Conservation (phyloP, 2,888 invertebrate genomes). For the Thyatira batis region DNA sequence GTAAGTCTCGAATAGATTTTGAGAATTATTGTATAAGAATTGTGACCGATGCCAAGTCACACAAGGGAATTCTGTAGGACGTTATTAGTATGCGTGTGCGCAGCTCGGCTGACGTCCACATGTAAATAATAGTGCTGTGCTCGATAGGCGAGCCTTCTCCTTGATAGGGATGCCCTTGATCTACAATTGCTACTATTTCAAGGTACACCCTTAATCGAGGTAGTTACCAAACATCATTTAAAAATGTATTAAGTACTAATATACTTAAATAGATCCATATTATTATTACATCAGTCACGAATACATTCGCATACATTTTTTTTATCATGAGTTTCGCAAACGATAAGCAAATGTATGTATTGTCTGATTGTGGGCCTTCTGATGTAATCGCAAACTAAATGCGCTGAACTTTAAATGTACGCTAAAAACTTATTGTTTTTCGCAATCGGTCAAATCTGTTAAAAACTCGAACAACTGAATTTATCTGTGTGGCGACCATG, state of each 20-base stretch:
- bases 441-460: slow-evolving; percentile 41
- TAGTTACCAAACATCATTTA: too few relatives aligned
- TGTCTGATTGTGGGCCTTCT: neutral
- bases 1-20: neutral
- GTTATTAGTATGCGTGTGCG: slow-evolving; percentile 55
- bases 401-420: slow-evolving; percentile 19
- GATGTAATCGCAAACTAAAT: slow-evolving; percentile 6
- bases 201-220: neutral
- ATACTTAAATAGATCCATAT: too few relatives aligned
- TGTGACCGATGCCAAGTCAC: slow-evolving; percentile 46
- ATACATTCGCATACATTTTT: neutral
- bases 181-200: slow-evolving; percentile 33
- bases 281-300: too few relatives aligned
- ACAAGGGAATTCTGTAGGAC: slow-evolving; percentile 50
- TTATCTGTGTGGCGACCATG: slow-evolving; percentile 16
- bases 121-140: slow-evolving; percentile 23
- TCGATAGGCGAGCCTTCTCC: slow-evolving; percentile 36
- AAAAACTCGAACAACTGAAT: slow-evolving; percentile 7
- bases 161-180: slow-evolving; percentile 45
- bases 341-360: slow-evolving; percentile 3
- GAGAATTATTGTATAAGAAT: slow-evolving; percentile 6
- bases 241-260: too few relatives aligned
- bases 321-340: neutral
- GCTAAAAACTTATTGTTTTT: slow-evolving; percentile 20
- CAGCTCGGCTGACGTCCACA: slow-evolving; percentile 22